Conservation (phyloP, 2,797 vertebrate genomes). For the Fistularia commersonii region DNA sequence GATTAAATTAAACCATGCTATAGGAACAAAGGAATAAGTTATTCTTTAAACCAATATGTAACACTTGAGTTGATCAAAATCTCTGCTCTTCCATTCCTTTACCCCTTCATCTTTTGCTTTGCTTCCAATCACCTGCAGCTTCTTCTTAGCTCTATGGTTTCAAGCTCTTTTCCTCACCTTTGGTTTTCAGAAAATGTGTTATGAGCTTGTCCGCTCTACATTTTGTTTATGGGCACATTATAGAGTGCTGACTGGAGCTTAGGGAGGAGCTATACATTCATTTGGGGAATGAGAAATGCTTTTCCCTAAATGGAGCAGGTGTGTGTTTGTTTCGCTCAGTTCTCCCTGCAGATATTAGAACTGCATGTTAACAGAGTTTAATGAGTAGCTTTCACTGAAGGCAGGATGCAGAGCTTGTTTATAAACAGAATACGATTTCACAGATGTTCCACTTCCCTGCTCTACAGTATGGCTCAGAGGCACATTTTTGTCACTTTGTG, state of each 20-base stretch:
- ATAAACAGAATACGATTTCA: conserved; percentile 24
- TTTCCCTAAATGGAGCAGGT: conserved; percentile 56
- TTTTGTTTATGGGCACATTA: too few species aligned
- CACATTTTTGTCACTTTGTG: too few species aligned
- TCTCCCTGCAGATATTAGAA: conserved; percentile 58
- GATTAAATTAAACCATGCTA: conserved; percentile 28
- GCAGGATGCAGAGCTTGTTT: conserved; percentile 46
- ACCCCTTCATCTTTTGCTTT: conserved; percentile 5
- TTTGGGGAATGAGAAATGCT: conserved; percentile 35
- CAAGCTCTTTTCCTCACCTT: neutral
- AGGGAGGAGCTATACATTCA: conserved; percentile 44
- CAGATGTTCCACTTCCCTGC: conserved; percentile 23
- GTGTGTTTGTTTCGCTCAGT: conserved; percentile 41
- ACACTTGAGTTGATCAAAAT: conserved; percentile 29
- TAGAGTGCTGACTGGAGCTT: conserved; percentile 29
- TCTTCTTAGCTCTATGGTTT: conserved; percentile 1
- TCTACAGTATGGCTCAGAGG: conserved; percentile 13
- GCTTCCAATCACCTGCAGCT: conserved; percentile 28
- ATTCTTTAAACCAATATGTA: conserved; percentile 21
- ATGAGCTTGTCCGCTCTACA: conserved; percentile 8
- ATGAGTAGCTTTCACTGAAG: conserved; percentile 51
- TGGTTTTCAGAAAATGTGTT: conserved; percentile 1
- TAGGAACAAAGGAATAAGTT: conserved; percentile 20
- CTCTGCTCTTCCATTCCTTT: conserved; percentile 3
- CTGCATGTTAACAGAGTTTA: conserved; percentile 66